phyloP scores from a whole-genome alignment of 2,113 vertebrate species.

The Seriola aureovittata region DNA sequence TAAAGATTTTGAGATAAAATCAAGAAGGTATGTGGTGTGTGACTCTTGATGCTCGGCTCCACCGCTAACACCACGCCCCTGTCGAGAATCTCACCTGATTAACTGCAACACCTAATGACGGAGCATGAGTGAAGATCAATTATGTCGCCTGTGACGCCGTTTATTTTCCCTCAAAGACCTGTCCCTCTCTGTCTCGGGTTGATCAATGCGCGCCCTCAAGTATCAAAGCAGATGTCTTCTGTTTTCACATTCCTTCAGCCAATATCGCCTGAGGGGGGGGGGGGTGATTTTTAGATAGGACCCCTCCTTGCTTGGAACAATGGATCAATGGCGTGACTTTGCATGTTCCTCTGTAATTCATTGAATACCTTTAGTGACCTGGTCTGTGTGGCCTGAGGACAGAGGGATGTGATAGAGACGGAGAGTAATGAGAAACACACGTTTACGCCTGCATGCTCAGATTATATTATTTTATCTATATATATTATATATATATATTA shows the following conservation, averaged over 20 bases:
- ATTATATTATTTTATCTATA: no score
- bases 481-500: no score
- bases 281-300: conserved; percentile 44
- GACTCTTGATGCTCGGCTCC: no score
- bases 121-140: conserved; percentile 29
- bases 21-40: not conserved
- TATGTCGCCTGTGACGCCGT: conserved; percentile 10
- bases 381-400: conserved; percentile 30
- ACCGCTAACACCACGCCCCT: not conserved
- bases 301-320: conserved; percentile 45
- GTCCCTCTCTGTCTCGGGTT: conserved; percentile 14
- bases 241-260: conserved; percentile 62
- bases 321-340: conserved; percentile 61
- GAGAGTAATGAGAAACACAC: not conserved
- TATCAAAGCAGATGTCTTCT: conserved; percentile 29
- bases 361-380: conserved; percentile 50
- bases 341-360: conserved; percentile 43
- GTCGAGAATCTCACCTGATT: conserved; percentile 1
- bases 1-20: not conserved
- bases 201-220: conserved; percentile 44
- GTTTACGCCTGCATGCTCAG: no score
- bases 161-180: conserved; percentile 2
- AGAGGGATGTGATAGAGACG: conserved; percentile 5
- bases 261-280: conserved; percentile 4
- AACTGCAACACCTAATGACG: conserved; percentile 30